Conservation (phyloP, 2,888 invertebrate genomes). For the Mythimna pallens region DNA sequence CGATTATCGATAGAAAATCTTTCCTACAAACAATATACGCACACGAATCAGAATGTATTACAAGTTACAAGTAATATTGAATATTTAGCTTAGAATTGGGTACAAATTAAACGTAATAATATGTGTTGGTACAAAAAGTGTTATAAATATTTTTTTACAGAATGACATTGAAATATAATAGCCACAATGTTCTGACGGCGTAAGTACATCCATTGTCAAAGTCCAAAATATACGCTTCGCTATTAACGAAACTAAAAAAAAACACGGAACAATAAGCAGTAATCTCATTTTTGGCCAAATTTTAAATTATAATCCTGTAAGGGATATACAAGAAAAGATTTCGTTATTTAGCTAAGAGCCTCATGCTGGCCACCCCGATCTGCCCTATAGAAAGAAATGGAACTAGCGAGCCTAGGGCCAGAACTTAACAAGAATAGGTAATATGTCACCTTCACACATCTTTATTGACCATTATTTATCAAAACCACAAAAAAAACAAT, state of each 20-base stretch:
- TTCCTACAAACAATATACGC: not conserved
- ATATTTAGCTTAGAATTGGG: not conserved
- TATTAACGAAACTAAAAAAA: not conserved
- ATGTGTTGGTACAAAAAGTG: not conserved
- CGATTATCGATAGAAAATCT: conserved; percentile 6
- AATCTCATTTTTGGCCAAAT: not conserved
- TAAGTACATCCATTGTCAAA: conserved; percentile 4
- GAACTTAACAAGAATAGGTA: too few species aligned
- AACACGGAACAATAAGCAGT: not conserved
- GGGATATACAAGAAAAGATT: too few species aligned
- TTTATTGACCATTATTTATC: too few species aligned
- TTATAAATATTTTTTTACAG: conserved; percentile 31
- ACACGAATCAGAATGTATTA: not conserved
- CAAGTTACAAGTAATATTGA: conserved; percentile 1
- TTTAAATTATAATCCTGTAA: not conserved
- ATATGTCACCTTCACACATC: too few species aligned
- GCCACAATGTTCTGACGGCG: conserved; percentile 5
- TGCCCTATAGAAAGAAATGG: too few species aligned
- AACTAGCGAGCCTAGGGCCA: too few species aligned
- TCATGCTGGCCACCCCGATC: too few species aligned
- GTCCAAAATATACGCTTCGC: conserved; percentile 2
- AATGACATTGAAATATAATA: conserved; percentile 32
- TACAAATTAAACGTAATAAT: conserved; percentile 9
- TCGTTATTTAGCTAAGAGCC: too few species aligned
- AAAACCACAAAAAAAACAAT: too few species aligned